Conservation (phyloP, 2,888 invertebrate genomes). For the Lycia hirtaria region DNA sequence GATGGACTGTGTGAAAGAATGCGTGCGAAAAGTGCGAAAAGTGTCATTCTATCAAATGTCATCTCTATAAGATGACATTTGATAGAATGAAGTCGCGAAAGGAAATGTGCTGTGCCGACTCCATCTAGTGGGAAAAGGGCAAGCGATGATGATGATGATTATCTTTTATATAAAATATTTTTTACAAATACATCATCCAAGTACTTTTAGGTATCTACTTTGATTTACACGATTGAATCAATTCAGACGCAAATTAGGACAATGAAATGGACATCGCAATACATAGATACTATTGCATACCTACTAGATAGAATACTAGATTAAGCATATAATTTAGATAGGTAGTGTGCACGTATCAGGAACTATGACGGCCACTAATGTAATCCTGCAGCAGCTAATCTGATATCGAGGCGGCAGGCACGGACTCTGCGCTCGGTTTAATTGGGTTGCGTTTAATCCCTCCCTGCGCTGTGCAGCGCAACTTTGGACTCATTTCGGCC, state of each 20-base stretch:
- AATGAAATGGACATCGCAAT: background rate
- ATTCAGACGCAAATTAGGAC: slow-evolving; percentile 1
- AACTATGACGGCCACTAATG: slow-evolving; percentile 56
- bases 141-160: too few relatives aligned
- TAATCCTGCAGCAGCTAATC: slow-evolving; percentile 79
- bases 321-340: slow-evolving; percentile 1
- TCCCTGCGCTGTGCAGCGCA: slow-evolving; percentile 61
- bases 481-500: slow-evolving; percentile 73
- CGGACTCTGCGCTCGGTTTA: slow-evolving; percentile 70
- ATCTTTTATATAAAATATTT: too few relatives aligned
- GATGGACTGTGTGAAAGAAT: too few relatives aligned
- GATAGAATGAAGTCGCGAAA: too few relatives aligned
- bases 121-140: too few relatives aligned
- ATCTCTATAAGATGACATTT: too few relatives aligned
- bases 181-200: too few relatives aligned
- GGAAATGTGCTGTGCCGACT: too few relatives aligned
- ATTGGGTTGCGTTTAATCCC: slow-evolving; percentile 82
- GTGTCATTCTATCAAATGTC: too few relatives aligned
- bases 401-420: slow-evolving; percentile 77
- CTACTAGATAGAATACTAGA: slow-evolving; percentile 1
- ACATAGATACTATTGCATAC: background rate
- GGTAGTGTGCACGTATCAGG: slow-evolving; percentile 3
- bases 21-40: too few relatives aligned
- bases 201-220: too few relatives aligned
- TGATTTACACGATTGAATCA: background rate